Evolutionary conservation across 1,140 invertebrate species (phyloP).

Genomic region (Panagrolaimus sp.): DNA sequence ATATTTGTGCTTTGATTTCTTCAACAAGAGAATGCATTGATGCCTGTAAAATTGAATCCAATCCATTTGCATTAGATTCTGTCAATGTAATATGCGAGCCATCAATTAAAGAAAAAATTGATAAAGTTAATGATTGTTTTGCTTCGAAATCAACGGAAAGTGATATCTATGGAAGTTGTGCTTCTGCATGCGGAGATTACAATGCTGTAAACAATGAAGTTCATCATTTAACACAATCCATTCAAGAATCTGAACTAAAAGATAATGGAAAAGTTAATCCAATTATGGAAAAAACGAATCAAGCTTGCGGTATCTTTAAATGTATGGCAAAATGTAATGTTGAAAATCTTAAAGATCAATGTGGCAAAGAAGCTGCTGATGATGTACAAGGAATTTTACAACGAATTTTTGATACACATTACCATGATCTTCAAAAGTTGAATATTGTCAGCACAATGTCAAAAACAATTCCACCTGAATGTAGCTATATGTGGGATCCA

Average conservation of each 20-base stretch:
- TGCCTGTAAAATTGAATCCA: conserved; percentile 7
- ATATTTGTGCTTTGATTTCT: conserved; percentile 12
- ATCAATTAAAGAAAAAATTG: background rate
- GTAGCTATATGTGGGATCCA: background rate
- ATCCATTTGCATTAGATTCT: conserved; percentile 17
- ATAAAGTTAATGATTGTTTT: conserved; percentile 11
- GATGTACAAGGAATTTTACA: background rate
- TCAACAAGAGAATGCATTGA: conserved; percentile 15
- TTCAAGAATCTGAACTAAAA: too few relatives aligned
- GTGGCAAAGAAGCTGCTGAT: background rate
- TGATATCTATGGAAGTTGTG: background rate
- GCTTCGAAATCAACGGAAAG: background rate
- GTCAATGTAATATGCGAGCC: conserved; percentile 7
- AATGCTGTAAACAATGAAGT: conserved; percentile 11
- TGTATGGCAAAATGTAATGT: background rate
- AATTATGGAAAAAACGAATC: background rate
- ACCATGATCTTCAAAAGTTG: background rate
- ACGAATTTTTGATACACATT: background rate
- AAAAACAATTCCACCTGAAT: background rate
- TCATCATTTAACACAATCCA: background rate
- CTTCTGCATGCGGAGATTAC: background rate
- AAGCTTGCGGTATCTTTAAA: conserved; percentile 6
- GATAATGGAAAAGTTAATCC: too few relatives aligned
- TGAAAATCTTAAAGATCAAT: background rate
- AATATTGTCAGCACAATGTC: background rate